phyloP scores from a whole-genome alignment of 1,140 invertebrate genomes.

The Tetragonula clypearis region DNA sequence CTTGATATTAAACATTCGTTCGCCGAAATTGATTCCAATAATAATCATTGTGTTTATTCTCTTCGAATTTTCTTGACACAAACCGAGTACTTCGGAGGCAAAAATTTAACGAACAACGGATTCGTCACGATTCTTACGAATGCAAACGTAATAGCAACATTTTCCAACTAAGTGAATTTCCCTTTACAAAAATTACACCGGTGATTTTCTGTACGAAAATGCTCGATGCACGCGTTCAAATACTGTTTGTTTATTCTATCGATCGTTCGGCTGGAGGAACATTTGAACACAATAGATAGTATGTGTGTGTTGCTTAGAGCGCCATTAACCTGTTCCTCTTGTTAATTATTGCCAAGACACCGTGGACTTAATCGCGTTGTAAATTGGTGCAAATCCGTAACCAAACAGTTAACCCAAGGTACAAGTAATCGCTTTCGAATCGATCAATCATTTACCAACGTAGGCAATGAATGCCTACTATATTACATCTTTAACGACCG shows the following conservation, averaged over 20 bases:
- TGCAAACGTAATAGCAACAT: neutral
- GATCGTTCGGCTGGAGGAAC: neutral
- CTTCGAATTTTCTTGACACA: too few relatives aligned
- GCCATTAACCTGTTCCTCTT: conserved; percentile 34
- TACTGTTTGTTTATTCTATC: neutral
- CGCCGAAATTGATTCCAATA: too few relatives aligned
- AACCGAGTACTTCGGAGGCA: too few relatives aligned
- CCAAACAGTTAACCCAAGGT: conserved; percentile 26
- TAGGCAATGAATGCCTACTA: conserved; percentile 39
- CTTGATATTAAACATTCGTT: too few relatives aligned
- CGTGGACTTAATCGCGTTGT: conserved; percentile 46
- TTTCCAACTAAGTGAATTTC: neutral
- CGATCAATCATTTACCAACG: conserved; percentile 55
- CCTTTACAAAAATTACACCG: neutral
- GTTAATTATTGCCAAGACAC: conserved; percentile 53
- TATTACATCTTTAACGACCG: conserved; percentile 16
- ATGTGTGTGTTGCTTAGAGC: conserved; percentile 8
- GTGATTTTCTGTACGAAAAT: neutral
- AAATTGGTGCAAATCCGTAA: conserved; percentile 44
- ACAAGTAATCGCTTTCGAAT: conserved; percentile 48
- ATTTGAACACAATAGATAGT: neutral
- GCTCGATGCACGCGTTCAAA: neutral
- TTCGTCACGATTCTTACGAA: neutral
- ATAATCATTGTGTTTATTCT: too few relatives aligned
- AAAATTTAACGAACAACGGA: too few relatives aligned